phyloP scores from a whole-genome alignment of 2,797 vertebrate genomes.

The Harpagifer antarcticus region DNA sequence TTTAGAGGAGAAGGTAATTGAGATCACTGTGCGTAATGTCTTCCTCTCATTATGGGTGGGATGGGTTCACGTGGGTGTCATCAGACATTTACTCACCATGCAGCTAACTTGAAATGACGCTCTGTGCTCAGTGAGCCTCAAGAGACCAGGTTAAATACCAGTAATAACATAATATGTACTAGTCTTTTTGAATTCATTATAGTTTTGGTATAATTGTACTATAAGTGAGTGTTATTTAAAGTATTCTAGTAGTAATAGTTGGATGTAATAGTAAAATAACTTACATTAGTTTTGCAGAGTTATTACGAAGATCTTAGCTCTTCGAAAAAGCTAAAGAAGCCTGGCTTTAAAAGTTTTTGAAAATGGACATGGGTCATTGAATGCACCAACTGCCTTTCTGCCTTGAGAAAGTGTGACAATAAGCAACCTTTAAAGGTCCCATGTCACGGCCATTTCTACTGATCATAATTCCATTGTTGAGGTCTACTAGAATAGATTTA shows the following conservation, averaged over 20 bases:
- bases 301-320: no score
- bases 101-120: slow-evolving; percentile 10
- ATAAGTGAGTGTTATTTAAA: background rate
- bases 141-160: slow-evolving; percentile 4
- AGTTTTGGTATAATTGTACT: no score
- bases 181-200: background rate
- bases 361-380: no score
- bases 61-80: slow-evolving; percentile 35
- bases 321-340: no score
- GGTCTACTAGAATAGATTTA: no score
- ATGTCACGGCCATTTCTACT: no score
- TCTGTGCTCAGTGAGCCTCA: slow-evolving; percentile 12
- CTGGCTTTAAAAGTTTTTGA: no score
- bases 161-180: background rate
- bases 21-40: slow-evolving; percentile 40
- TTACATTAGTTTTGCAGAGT: no score
- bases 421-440: no score
- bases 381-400: no score
- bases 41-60: slow-evolving; percentile 18
- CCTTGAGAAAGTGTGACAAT: no score
- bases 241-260: background rate
- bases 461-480: no score
- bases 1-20: slow-evolving; percentile 14
- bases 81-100: slow-evolving; percentile 18
- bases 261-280: background rate